Conservation (phyloP, 2,113 vertebrate genomes). For the Tonatia bakeri region DNA sequence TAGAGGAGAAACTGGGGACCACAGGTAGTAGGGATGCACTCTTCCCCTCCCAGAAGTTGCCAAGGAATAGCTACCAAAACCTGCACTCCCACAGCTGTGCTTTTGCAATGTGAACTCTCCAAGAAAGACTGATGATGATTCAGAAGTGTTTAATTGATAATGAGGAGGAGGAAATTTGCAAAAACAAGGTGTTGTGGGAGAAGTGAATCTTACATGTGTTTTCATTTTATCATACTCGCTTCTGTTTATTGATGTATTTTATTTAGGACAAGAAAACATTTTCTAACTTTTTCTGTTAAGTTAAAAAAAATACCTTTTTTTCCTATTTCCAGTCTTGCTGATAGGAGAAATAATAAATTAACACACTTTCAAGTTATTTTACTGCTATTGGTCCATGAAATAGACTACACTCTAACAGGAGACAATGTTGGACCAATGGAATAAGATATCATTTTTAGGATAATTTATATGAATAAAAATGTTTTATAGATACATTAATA, state of each 20-base stretch:
- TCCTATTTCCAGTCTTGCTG: neutral
- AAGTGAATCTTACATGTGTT: neutral
- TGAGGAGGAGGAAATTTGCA: neutral
- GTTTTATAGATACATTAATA: neutral
- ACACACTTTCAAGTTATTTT: neutral
- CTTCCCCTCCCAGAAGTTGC: fast-evolving
- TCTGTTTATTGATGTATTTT: neutral
- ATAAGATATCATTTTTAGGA: neutral
- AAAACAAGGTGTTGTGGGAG: neutral
- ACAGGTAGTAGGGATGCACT: fast-evolving
- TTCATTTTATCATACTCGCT: neutral
- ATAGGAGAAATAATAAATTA: neutral
- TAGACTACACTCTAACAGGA: neutral
- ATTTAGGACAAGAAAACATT: neutral
- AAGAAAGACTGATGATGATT: neutral
- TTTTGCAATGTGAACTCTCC: neutral
- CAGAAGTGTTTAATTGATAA: neutral
- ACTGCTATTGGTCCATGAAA: neutral
- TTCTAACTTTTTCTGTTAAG: neutral
- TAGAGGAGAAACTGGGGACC: neutral
- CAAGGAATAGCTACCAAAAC: neutral
- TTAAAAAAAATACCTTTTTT: neutral
- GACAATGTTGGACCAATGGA: neutral
- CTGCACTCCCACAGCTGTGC: neutral
- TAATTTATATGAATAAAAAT: neutral